A percentile compares a stretch with the other conserved stretches of the same genome.
Conservation (phyloP, 1,140 invertebrate genomes). For the Dermatophagoides farinae region DNA sequence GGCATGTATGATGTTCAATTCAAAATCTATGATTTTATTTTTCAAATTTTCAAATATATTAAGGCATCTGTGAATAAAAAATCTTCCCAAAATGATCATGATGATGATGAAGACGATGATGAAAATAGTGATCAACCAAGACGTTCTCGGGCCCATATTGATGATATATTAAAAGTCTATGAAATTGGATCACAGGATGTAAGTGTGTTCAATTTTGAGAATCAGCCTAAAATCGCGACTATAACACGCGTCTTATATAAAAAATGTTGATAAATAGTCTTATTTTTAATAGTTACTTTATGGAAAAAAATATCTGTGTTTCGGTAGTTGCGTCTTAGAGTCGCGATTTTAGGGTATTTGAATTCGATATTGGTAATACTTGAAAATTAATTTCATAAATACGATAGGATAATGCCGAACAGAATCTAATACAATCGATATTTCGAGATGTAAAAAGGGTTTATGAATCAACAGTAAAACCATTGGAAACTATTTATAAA, state of each 20-base stretch:
- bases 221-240: too few relatives aligned
- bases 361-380: neutral
- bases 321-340: too few relatives aligned
- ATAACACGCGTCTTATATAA: too few relatives aligned
- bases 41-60: neutral
- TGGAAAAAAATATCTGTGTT: too few relatives aligned
- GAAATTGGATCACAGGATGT: constrained; percentile 31
- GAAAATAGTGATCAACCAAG: constrained; percentile 4
- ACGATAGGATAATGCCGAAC: constrained; percentile 29
- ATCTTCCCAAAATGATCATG: neutral
- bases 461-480: constrained; percentile 69
- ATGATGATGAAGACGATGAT: constrained; percentile 13
- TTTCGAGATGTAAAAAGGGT: constrained; percentile 64
- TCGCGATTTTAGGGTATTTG: too few relatives aligned
- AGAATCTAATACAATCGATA: constrained; percentile 47
- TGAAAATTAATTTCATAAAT: neutral
- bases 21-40: neutral
- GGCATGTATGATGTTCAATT: neutral
- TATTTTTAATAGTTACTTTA: too few relatives aligned
- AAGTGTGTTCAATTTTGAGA: neutral
- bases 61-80: neutral
- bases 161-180: constrained; percentile 53
- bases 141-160: constrained; percentile 45
- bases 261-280: too few relatives aligned
- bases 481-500: constrained; percentile 68